These are phyloP conservation scores for Delphinapterus leucas DNA, from an alignment of 2,113 vertebrate species.

Conservation along the genomic window DNA sequence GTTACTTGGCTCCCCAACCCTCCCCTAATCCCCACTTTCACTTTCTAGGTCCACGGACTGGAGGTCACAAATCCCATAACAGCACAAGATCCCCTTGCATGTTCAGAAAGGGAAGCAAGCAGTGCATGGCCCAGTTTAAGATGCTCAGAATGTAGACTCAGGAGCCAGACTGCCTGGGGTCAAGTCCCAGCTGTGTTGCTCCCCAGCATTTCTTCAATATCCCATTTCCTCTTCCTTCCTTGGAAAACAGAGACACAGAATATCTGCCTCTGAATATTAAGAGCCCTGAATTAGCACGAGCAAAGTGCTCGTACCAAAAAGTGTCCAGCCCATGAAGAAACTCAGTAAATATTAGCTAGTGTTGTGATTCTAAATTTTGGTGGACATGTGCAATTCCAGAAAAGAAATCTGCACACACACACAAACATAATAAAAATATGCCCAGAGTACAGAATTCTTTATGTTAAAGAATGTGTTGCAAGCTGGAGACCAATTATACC, in stretches of 20 bases:
- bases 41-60: background rate
- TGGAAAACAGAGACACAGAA: background rate
- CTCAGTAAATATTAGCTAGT: no score
- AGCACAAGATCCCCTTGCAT: accelerated
- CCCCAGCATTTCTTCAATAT: no score
- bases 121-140: accelerated
- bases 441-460: background rate
- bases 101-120: background rate
- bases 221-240: background rate
- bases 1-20: accelerated
- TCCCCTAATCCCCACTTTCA: background rate
- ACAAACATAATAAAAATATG: background rate
- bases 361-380: background rate
- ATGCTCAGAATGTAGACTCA: background rate
- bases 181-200: accelerated
- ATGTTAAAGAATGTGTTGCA: background rate
- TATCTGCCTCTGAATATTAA: background rate
- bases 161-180: background rate
- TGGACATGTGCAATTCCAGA: background rate
- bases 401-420: background rate
- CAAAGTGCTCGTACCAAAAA: background rate
- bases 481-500: no score
- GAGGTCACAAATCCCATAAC: no score
- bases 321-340: background rate
- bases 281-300: background rate